phyloP scores from a whole-genome alignment of 2,113 vertebrate species.

The Aptenodytes forsteri region DNA sequence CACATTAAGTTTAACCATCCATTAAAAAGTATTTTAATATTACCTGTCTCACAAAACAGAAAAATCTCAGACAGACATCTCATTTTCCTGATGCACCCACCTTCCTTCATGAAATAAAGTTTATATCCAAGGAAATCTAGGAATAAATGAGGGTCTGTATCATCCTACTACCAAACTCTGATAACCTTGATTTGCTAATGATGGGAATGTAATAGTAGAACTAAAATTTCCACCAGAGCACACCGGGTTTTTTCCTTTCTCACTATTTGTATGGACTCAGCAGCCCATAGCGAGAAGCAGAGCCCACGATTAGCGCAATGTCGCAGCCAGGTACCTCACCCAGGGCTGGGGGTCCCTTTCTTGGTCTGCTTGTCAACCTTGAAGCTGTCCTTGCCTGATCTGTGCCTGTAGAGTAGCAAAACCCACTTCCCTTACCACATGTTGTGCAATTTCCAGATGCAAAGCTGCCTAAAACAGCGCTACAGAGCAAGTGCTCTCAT shows the following conservation, averaged over 20 bases:
- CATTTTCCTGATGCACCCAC: background rate
- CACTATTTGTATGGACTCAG: rapidly evolving
- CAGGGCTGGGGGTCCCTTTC: background rate
- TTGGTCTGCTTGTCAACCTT: background rate
- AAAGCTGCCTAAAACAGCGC: background rate
- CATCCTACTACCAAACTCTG: background rate
- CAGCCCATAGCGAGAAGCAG: background rate
- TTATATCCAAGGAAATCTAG: background rate
- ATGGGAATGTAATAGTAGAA: background rate
- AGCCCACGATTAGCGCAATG: rapidly evolving
- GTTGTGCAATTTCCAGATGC: rapidly evolving
- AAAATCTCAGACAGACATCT: background rate
- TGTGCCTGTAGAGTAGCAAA: background rate
- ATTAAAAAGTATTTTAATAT: background rate
- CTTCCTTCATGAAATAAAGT: background rate
- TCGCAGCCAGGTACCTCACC: background rate
- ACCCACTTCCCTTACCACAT: rapidly evolving
- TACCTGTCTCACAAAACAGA: background rate
- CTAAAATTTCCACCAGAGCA: background rate
- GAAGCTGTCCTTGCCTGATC: background rate
- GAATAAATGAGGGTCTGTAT: background rate
- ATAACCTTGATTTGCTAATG: background rate
- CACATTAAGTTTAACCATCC: background rate
- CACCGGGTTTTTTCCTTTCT: rapidly evolving
- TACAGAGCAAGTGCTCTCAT: background rate